These are phyloP conservation scores for Stenolophus ochropezus DNA, from an alignment of 2,888 invertebrate species.

Conservation along the genomic window DNA sequence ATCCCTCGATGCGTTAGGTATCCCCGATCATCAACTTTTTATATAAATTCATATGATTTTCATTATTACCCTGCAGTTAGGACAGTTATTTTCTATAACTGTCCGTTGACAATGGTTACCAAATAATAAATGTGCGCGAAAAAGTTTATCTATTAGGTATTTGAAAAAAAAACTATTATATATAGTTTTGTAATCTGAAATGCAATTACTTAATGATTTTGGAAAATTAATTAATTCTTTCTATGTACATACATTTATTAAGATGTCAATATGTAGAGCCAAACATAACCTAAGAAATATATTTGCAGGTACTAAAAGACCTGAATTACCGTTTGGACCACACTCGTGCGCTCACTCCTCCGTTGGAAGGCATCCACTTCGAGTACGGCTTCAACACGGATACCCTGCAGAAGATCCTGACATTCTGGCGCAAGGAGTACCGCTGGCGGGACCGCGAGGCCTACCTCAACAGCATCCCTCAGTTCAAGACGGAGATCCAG, in stretches of 20 bases:
- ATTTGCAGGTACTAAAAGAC: constrained; percentile 73
- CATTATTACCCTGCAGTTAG: no score
- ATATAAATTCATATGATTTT: no score
- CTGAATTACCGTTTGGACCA: constrained; percentile 76
- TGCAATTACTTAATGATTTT: no score
- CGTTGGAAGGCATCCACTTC: constrained; percentile 82
- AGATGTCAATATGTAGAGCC: neutral
- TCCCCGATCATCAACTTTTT: no score
- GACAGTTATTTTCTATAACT: no score
- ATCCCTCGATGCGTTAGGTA: no score
- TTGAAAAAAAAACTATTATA: no score
- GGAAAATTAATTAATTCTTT: no score
- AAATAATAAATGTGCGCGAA: no score
- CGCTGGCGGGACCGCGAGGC: constrained; percentile 80
- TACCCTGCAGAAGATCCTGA: constrained; percentile 79
- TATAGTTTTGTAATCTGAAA: no score
- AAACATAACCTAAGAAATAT: neutral
- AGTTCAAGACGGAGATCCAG: constrained; percentile 82
- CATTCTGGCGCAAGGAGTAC: constrained; percentile 85
- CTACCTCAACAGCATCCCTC: constrained; percentile 79
- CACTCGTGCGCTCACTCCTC: constrained; percentile 69
- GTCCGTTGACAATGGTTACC: no score
- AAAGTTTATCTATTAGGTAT: no score
- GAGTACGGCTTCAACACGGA: constrained; percentile 88
- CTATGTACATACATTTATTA: neutral